A percentile compares a stretch with the other conserved stretches of the same genome.
These are phyloP conservation scores for Cepaea hortensis DNA, from an alignment of 2,888 invertebrate genomes.

Conservation along the genomic window DNA sequence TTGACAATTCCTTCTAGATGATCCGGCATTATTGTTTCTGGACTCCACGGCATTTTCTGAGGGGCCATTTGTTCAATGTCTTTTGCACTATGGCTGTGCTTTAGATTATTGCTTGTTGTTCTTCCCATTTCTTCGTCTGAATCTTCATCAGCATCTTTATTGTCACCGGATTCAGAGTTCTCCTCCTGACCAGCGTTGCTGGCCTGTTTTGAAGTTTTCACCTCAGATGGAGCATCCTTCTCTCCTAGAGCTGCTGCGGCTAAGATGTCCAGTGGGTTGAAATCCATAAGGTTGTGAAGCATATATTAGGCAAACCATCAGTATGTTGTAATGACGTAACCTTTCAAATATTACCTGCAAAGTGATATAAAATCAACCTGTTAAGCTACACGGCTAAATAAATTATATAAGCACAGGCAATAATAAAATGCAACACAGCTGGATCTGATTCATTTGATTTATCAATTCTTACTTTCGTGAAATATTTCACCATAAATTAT, in stretches of 20 bases:
- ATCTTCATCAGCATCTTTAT: slow-evolving; percentile 46
- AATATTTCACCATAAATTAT: no score
- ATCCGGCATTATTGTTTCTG: slow-evolving; percentile 36
- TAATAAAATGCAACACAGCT: neutral
- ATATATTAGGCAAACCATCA: slow-evolving; percentile 42
- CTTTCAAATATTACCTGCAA: slow-evolving; percentile 36
- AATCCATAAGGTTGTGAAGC: slow-evolving; percentile 58
- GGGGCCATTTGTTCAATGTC: slow-evolving; percentile 45
- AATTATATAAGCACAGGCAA: neutral
- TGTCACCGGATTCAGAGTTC: slow-evolving; percentile 28
- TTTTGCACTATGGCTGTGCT: slow-evolving; percentile 34
- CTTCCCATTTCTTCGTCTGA: slow-evolving; percentile 47
- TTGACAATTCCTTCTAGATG: slow-evolving; percentile 13
- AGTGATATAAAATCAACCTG: neutral
- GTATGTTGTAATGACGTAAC: slow-evolving; percentile 27
- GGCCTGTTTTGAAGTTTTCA: slow-evolving; percentile 30
- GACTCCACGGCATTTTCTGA: slow-evolving; percentile 50
- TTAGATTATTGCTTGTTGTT: slow-evolving; percentile 42
- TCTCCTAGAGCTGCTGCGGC: slow-evolving; percentile 65
- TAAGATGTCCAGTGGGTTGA: slow-evolving; percentile 70
- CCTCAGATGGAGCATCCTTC: slow-evolving; percentile 46
- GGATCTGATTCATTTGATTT: no score
- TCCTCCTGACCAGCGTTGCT: slow-evolving; percentile 19
- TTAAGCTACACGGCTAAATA: neutral
- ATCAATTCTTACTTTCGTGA: no score